These are phyloP conservation scores for Lomographa bimaculata DNA, from an alignment of 2,888 invertebrate species.

Conservation along the genomic window DNA sequence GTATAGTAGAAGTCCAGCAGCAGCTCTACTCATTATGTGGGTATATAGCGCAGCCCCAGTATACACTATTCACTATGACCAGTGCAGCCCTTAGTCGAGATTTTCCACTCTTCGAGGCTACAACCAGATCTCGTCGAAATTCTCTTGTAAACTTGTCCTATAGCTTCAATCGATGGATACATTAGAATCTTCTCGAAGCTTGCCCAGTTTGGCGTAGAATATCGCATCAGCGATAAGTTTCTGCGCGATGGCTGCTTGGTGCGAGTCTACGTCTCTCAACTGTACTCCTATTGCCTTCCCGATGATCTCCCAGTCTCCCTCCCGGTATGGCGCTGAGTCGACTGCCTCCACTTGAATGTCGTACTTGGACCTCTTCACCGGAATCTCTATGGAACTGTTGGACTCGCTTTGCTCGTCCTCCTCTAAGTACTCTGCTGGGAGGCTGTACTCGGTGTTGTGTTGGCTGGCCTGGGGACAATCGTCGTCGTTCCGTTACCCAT, in stretches of 20 bases:
- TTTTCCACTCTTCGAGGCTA: too few species aligned
- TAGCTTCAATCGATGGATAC: too few species aligned
- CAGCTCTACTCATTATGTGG: too few species aligned
- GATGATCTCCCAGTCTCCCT: conserved; percentile 14
- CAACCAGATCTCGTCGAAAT: too few species aligned
- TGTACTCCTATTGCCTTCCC: conserved; percentile 24
- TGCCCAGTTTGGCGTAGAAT: conserved; percentile 26
- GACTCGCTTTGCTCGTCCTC: background rate
- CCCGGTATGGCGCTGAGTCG: too few species aligned
- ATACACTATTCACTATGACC: too few species aligned
- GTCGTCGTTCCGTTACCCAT: background rate
- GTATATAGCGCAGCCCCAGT: too few species aligned
- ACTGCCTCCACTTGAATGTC: background rate
- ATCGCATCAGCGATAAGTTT: conserved; percentile 28
- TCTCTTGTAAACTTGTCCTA: too few species aligned
- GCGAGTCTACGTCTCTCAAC: conserved; percentile 15
- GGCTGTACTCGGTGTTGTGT: background rate
- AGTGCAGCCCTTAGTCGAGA: too few species aligned
- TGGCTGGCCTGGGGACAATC: background rate
- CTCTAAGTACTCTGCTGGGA: background rate
- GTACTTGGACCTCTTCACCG: background rate
- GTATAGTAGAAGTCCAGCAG: too few species aligned
- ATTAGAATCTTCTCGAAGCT: conserved; percentile 11
- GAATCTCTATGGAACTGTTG: background rate
- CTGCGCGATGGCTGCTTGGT: conserved; percentile 23